Base-by-base conservation (phyloP, 2,113 vertebrate genomes). In the Murina feae region DNA sequence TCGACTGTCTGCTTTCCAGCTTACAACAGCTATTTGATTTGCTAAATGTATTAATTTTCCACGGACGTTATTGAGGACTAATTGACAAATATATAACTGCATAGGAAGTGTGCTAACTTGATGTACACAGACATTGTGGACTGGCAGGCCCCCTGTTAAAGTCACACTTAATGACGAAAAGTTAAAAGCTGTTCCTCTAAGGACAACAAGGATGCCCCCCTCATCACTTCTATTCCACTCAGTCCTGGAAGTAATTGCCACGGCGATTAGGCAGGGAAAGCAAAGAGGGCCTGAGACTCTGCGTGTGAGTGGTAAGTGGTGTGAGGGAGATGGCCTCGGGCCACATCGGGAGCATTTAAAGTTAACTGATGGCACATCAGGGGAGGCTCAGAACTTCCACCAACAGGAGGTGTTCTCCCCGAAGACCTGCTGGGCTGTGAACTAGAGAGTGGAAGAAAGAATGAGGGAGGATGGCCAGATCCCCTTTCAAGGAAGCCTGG, bases 61-160 rank as follows among this genome's bases (percentile, higher is more conserved):
- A 2, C n/a, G 16, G 37, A 25, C 35, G 55, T 9, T 17, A 28
- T 1, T 17, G 76, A 17, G 51, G 32, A 53, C 21, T 2, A 8
- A 28, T 9, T 9, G 28, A 10, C 71, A 17, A 1, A 8, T 9
- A 25, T 5, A 9, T 28, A 2, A 14, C 76, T 0, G 23, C 23
- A 2, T 7, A 16, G 3, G 25, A 23, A 37, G 21, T 55, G 51
- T 12, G 35, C 25, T 9, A 0, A 17, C 6, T 6, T 10, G 53
- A 25, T 37, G 3, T 1, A 39, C n/a, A 25, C 1, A 5, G 4
- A 28, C 51, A 5, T 28, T 3, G 76, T 17, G 23, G 8, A 39
- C 13, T 13, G 49, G 25, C n/a, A 13, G 39, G 35, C 6, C 53
- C 35, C 17, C 35, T 10, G 51, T 9, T 25, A 17, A 5, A 23